Evolutionary conservation across 1,140 invertebrate species (phyloP).

Genomic region (Onthophagus taurus): DNA sequence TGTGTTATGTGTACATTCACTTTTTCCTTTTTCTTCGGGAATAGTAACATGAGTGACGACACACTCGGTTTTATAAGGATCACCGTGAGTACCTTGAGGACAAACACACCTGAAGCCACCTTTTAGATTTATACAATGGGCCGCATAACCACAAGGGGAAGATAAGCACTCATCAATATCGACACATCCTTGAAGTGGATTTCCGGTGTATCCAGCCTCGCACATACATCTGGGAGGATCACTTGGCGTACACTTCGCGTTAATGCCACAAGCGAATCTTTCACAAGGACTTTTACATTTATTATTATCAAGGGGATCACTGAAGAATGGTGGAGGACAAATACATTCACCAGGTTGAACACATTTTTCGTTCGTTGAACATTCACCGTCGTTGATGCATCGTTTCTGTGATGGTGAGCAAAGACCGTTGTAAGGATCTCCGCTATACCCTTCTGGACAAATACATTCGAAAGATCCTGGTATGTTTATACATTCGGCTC

Average conservation of each 20-base stretch:
- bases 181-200: constrained; percentile 70
- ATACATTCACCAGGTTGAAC: constrained; percentile 82
- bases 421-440: constrained; percentile 54
- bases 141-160: constrained; percentile 73
- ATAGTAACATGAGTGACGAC: constrained; percentile 37
- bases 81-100: constrained; percentile 67
- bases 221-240: constrained; percentile 85
- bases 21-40: constrained; percentile 37
- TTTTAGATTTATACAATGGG: constrained; percentile 78
- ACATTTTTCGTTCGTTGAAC: constrained; percentile 79
- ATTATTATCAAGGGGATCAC: constrained; percentile 66
- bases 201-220: constrained; percentile 62
- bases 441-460: constrained; percentile 65
- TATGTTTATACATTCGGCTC: constrained; percentile 77
- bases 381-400: constrained; percentile 73
- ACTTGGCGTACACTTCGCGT: constrained; percentile 81
- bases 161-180: constrained; percentile 74
- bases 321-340: constrained; percentile 79
- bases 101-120: constrained; percentile 79
- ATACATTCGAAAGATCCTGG: constrained; percentile 67
- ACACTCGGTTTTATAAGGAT: constrained; percentile 76
- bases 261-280: constrained; percentile 81
- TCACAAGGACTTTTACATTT: constrained; percentile 85
- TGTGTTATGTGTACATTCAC: constrained; percentile 57
- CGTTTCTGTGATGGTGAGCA: constrained; percentile 71